phyloP scores from a whole-genome alignment of 2,797 vertebrate species.

The Odontamblyopus rebecca region DNA sequence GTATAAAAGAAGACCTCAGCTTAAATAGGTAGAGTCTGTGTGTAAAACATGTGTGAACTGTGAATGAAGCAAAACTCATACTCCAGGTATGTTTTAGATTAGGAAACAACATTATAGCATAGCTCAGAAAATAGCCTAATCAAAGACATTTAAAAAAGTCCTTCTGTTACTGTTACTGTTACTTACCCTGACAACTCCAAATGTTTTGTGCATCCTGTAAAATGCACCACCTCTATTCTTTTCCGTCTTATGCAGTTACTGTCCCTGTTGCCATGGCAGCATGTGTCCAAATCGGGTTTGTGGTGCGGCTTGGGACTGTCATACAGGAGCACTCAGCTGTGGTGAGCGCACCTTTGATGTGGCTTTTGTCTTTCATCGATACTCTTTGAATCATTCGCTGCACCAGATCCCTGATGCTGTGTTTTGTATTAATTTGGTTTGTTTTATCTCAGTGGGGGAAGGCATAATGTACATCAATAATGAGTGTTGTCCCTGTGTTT shows the following conservation, averaged over 20 bases:
- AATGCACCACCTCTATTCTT: slow-evolving; percentile 1
- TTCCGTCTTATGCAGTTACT: slow-evolving; percentile 14
- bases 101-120: too few species aligned
- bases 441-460: slow-evolving; percentile 4
- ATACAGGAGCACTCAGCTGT: slow-evolving; percentile 4
- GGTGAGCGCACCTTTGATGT: slow-evolving; percentile 4
- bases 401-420: background rate
- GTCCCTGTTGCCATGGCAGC: slow-evolving; percentile 30
- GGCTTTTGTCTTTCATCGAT: slow-evolving; percentile 12
- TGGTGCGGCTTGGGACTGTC: slow-evolving; percentile 11
- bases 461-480: background rate
- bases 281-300: slow-evolving; percentile 20
- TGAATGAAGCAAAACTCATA: too few species aligned
- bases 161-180: slow-evolving; percentile 11
- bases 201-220: background rate
- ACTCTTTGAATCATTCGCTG: slow-evolving; percentile 9
- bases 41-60: too few species aligned
- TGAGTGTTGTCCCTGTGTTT: background rate
- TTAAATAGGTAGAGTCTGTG: too few species aligned
- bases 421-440: slow-evolving; percentile 6
- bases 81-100: too few species aligned
- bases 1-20: too few species aligned
- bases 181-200: slow-evolving; percentile 5
- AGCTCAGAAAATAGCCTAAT: too few species aligned
- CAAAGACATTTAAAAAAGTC: too few species aligned